These are phyloP conservation scores for Cryptotis parvus DNA, from an alignment of 2,113 vertebrate species.

Conservation along the genomic window DNA sequence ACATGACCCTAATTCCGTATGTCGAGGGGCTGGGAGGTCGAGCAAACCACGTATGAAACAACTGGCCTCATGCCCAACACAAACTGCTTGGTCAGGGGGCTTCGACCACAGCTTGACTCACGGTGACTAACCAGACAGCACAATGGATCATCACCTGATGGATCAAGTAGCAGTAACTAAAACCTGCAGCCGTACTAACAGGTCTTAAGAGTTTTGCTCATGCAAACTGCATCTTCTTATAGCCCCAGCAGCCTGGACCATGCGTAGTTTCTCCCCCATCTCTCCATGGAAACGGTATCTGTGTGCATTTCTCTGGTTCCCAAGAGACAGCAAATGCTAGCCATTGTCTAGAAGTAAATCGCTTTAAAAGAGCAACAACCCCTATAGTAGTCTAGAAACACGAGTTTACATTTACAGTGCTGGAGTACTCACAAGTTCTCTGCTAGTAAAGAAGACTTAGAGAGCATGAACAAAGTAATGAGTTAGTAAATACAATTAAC, in stretches of 20 bases:
- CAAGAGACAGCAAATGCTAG: conserved; percentile 33
- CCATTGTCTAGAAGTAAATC: conserved; percentile 56
- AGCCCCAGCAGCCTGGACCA: not conserved
- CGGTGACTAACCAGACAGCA: not conserved
- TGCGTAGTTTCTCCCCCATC: not conserved
- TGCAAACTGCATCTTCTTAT: conserved; percentile 11
- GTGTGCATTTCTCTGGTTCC: conserved; percentile 23
- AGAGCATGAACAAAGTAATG: not conserved
- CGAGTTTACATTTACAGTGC: not conserved
- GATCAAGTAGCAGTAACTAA: not conserved
- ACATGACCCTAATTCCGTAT: not conserved
- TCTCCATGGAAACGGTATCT: conserved; percentile 39
- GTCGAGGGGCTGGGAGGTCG: not conserved
- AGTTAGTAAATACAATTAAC: conserved; percentile 15
- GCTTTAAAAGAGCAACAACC: conserved; percentile 45
- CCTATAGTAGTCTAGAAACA: conserved; percentile 42
- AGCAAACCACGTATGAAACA: conserved; percentile 31
- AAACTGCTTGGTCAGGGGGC: not conserved
- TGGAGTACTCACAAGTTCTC: not conserved
- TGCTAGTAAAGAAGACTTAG: not conserved
- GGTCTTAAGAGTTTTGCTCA: not conserved
- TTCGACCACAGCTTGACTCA: not conserved
- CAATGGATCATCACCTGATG: not conserved
- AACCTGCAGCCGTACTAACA: not conserved
- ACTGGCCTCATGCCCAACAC: not conserved